phyloP scores from a whole-genome alignment of 2,113 vertebrate species.

The Paratilapia polleni region DNA sequence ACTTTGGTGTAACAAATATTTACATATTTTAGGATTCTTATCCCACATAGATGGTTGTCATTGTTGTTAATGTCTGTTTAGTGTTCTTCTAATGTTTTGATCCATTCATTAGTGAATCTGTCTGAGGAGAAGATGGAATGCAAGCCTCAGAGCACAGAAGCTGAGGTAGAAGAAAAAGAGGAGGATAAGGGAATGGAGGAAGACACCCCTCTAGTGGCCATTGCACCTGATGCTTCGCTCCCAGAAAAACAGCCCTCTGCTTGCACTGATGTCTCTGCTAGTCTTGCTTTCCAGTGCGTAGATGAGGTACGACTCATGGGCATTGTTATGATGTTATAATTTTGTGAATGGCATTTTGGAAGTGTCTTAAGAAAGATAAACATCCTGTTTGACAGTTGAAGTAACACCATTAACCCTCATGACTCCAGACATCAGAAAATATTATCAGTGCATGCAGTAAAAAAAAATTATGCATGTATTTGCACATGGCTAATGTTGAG shows the following conservation, averaged over 20 bases:
- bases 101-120: conserved; percentile 76
- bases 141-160: conserved; percentile 12
- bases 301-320: conserved; percentile 84
- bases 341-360: background rate
- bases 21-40: background rate
- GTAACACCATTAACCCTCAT: background rate
- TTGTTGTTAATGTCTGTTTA: background rate
- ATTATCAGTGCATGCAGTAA: background rate
- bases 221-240: conserved; percentile 71
- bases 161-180: conserved; percentile 38
- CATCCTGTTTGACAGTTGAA: background rate
- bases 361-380: background rate
- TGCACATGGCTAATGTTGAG: background rate
- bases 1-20: background rate
- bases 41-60: background rate
- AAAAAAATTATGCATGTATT: background rate
- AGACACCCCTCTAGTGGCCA: conserved; percentile 45
- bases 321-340: background rate
- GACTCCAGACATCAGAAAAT: background rate
- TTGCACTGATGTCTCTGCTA: conserved; percentile 60
- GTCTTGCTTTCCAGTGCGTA: conserved; percentile 83
- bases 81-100: background rate
- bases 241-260: conserved; percentile 66
- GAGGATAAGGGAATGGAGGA: conserved; percentile 33
- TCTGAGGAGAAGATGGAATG: conserved; percentile 41